Percentiles rank a stretch among this genome's conserved stretches.
Conservation (phyloP, 2,113 vertebrate species). For the Chauna torquata region DNA sequence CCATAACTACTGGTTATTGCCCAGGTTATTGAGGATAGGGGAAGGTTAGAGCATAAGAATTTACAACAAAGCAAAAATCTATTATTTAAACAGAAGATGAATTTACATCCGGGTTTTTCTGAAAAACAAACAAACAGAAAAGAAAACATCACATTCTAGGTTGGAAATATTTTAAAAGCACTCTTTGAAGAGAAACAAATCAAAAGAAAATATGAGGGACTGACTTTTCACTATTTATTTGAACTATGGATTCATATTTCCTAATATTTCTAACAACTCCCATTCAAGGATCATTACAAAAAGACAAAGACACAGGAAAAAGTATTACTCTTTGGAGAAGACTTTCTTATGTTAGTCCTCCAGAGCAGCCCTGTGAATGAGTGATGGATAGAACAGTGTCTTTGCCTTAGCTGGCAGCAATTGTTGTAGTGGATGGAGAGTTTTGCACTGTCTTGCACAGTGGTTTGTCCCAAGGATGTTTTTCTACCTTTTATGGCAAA, state of each 20-base stretch:
- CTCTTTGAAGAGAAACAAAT: neutral
- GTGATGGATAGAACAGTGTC: neutral
- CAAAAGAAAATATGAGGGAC: neutral
- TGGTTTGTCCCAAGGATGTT: fast-evolving
- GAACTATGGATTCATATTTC: neutral
- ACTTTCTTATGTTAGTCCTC: neutral
- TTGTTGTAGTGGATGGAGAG: neutral
- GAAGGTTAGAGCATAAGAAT: neutral
- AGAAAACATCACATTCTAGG: neutral
- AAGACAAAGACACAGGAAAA: neutral
- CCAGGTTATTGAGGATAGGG: fast-evolving
- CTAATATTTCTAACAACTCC: neutral
- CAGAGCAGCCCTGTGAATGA: neutral
- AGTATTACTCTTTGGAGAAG: neutral
- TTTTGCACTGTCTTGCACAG: neutral
- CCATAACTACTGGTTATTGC: neutral
- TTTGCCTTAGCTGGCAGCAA: neutral
- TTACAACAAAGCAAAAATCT: neutral
- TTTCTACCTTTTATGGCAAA: neutral
- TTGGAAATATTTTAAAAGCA: neutral
- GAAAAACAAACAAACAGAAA: neutral
- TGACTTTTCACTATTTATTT: neutral
- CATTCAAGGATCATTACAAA: neutral
- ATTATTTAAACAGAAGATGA: neutral
- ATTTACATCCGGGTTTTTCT: neutral